Percentiles rank a stretch among this genome's conserved stretches.
Conservation (phyloP, 2,888 invertebrate genomes). For the Baronia brevicornis region DNA sequence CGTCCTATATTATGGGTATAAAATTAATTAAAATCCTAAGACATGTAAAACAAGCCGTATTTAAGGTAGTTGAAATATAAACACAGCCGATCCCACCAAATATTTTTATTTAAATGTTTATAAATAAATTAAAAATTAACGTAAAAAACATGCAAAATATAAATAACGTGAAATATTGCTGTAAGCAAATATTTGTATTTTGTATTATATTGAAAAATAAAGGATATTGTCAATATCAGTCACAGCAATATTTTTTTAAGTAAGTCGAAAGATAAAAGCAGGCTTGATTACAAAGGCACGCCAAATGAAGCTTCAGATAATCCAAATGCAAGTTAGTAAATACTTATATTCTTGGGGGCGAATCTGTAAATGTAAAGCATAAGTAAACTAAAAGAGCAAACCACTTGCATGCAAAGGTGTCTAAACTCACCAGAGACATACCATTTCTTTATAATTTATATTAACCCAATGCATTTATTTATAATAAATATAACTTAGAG, state of each 20-base stretch:
- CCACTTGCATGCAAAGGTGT: slow-evolving; percentile 1
- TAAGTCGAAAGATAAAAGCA: too few species aligned
- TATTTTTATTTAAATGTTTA: slow-evolving; percentile 22
- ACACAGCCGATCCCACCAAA: slow-evolving; percentile 29
- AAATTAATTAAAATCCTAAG: too few species aligned
- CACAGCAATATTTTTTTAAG: too few species aligned
- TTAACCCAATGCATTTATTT: too few species aligned
- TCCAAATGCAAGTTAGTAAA: slow-evolving; percentile 38
- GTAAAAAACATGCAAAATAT: slow-evolving; percentile 9
- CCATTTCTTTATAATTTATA: too few species aligned
- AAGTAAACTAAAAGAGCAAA: slow-evolving; percentile 1
- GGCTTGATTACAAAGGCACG: slow-evolving; percentile 1
- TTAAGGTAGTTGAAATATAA: too few species aligned
- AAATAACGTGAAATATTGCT: slow-evolving; percentile 3
- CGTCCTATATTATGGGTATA: too few species aligned
- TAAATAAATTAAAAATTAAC: slow-evolving; percentile 11
- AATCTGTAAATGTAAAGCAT: slow-evolving; percentile 51
- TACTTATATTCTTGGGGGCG: slow-evolving; percentile 70
- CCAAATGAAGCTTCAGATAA: neutral
- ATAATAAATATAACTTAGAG: too few species aligned
- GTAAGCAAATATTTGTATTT: too few species aligned
- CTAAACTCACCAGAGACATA: too few species aligned
- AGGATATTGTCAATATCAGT: neutral
- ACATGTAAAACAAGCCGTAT: too few species aligned
- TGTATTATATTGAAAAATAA: too few species aligned